A percentile compares a stretch with the other conserved stretches of the same genome.
These are phyloP conservation scores for Torymus auratus DNA, from an alignment of 2,888 invertebrate genomes.

Conservation along the genomic window DNA sequence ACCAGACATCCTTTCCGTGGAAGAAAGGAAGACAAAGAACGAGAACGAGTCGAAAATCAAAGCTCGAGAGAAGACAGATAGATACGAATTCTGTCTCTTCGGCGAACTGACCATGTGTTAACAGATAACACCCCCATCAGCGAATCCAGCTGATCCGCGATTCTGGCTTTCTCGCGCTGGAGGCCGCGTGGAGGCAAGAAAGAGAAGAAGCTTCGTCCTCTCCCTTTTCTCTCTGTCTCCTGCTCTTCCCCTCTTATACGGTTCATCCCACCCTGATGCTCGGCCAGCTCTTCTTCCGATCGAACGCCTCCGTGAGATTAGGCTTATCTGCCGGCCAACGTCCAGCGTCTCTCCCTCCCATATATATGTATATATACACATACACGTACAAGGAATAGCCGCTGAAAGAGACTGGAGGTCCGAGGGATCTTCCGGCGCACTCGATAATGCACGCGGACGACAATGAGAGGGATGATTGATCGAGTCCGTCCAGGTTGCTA, in stretches of 20 bases:
- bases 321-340: constrained; percentile 51
- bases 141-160: constrained; percentile 40
- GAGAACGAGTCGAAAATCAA: background rate
- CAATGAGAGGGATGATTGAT: constrained; percentile 42
- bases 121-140: constrained; percentile 65
- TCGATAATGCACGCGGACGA: constrained; percentile 42
- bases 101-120: constrained; percentile 68
- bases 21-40: background rate
- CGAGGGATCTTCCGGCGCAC: constrained; percentile 20
- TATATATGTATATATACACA: background rate
- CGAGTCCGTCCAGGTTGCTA: background rate
- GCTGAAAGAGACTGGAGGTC: constrained; percentile 8
- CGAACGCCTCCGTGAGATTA: constrained; percentile 52
- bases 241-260: background rate
- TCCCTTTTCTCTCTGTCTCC: background rate
- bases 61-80: constrained; percentile 26
- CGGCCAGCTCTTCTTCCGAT: constrained; percentile 47
- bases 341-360: constrained; percentile 10
- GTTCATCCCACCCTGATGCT: background rate
- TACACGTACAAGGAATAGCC: no score
- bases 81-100: constrained; percentile 56
- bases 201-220: background rate
- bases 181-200: background rate
- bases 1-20: no score
- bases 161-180: constrained; percentile 1